Evolutionary conservation across 2,113 vertebrate species (phyloP).

Genomic region (Hypocryptadius cinnamomeus): DNA sequence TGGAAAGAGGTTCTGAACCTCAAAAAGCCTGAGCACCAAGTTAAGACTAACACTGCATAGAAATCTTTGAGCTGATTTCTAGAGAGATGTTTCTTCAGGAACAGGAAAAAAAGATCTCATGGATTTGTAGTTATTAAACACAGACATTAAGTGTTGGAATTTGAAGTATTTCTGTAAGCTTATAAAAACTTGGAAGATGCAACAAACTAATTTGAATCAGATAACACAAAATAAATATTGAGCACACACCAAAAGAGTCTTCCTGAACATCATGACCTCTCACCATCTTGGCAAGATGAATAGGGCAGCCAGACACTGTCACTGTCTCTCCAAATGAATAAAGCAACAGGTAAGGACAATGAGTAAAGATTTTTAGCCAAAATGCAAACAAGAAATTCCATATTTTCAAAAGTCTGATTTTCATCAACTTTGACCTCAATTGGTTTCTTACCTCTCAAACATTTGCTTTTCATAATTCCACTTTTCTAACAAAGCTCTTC

Average conservation of each 20-base stretch:
- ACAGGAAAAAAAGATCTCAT: fast-evolving
- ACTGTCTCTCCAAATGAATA: not conserved
- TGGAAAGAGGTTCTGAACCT: not conserved
- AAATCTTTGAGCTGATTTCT: not conserved
- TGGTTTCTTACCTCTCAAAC: not conserved
- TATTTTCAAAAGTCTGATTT: not conserved
- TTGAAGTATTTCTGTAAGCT: not conserved
- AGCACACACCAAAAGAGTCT: not conserved
- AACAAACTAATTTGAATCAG: not conserved
- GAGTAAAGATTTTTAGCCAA: not conserved
- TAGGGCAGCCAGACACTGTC: not conserved
- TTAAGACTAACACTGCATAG: not conserved
- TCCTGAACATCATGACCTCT: not conserved
- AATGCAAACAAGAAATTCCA: not conserved
- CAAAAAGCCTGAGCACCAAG: not conserved
- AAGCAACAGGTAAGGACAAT: not conserved
- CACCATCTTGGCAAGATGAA: not conserved
- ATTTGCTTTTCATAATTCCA: constrained; percentile 39
- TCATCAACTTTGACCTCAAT: not conserved
- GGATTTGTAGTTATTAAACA: not conserved
- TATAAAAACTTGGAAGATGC: not conserved
- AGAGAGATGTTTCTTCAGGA: not conserved
- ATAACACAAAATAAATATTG: not conserved
- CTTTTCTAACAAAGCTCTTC: constrained; percentile 14
- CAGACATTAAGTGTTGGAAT: not conserved